Conservation (phyloP, 1,140 invertebrate species). For the Rhagoletis pomonella region DNA sequence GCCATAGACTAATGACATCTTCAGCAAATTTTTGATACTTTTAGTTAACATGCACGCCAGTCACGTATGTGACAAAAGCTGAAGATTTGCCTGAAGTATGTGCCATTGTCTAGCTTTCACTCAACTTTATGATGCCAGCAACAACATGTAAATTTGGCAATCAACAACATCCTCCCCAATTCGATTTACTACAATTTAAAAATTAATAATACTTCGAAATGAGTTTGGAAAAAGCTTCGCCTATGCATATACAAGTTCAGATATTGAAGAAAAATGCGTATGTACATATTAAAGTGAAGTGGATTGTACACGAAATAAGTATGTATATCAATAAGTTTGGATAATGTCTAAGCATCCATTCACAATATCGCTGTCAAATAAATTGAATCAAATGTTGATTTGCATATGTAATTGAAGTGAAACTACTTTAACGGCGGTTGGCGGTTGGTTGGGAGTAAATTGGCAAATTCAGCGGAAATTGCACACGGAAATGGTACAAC, state of each 20-base stretch:
- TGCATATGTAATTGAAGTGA: slow-evolving; percentile 41
- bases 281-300: neutral
- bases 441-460: too few relatives aligned
- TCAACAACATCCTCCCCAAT: neutral
- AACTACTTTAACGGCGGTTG: too few relatives aligned
- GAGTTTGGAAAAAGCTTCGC: neutral
- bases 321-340: neutral
- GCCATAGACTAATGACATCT: neutral
- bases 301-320: neutral
- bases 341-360: too few relatives aligned
- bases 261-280: too few relatives aligned
- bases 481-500: too few relatives aligned
- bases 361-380: slow-evolving; percentile 24
- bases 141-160: slow-evolving; percentile 4
- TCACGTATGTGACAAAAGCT: slow-evolving; percentile 7
- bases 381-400: slow-evolving; percentile 42
- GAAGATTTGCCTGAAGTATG: neutral
- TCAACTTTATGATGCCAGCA: neutral
- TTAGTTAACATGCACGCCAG: neutral
- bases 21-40: neutral
- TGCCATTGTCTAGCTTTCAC: neutral
- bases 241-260: too few relatives aligned
- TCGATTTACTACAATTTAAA: neutral
- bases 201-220: neutral
- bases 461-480: too few relatives aligned